Percentiles rank a stretch among this genome's conserved stretches.
These are phyloP conservation scores for Pipistrellus pygmaeus DNA, from an alignment of 2,797 vertebrate genomes.

Conservation along the genomic window DNA sequence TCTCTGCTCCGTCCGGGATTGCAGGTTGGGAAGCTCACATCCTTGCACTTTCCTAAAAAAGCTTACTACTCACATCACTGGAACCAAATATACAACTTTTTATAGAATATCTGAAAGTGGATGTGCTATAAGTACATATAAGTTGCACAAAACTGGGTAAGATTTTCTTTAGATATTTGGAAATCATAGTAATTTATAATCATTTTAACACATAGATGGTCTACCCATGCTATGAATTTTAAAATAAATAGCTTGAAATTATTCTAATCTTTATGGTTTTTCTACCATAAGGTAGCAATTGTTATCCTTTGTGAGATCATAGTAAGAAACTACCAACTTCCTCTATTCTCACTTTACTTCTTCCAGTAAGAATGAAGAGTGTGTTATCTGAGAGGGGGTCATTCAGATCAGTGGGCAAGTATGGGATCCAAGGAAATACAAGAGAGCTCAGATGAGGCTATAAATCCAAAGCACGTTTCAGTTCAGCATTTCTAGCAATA, in stretches of 20 bases:
- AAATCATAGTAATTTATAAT: neutral
- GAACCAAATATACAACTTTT: neutral
- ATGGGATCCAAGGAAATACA: neutral
- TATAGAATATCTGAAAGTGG: neutral
- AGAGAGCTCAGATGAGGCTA: accelerated
- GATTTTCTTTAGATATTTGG: neutral
- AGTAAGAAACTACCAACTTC: neutral
- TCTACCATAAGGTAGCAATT: neutral
- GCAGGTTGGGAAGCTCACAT: neutral
- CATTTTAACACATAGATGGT: neutral
- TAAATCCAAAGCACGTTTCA: neutral
- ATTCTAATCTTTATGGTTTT: neutral
- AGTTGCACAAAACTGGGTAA: neutral
- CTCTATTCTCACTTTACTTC: neutral
- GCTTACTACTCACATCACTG: neutral
- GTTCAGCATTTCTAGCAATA: neutral
- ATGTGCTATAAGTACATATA: neutral
- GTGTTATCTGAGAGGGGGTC: neutral
- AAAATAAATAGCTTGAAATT: neutral
- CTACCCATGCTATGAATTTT: neutral
- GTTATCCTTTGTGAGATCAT: neutral
- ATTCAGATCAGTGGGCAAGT: neutral
- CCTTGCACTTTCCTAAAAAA: neutral
- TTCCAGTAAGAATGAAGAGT: neutral
- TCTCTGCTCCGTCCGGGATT: neutral